Evolutionary conservation across 2,888 invertebrate genomes (phyloP).

Genomic region (Terebella lapidaria): DNA sequence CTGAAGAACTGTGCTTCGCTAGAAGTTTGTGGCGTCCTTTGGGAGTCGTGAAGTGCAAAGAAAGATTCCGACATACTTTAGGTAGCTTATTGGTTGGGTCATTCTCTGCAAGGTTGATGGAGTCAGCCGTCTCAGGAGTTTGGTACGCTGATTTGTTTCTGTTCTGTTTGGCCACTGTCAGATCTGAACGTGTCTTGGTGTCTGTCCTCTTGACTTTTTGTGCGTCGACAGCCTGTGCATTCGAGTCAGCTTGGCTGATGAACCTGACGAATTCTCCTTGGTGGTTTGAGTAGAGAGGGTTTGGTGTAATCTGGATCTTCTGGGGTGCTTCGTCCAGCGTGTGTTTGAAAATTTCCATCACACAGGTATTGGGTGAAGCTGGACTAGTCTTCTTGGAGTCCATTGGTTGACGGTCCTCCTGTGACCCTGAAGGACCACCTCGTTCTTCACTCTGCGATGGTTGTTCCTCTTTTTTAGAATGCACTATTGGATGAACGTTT

Average conservation of each 20-base stretch:
- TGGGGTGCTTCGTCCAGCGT: background rate
- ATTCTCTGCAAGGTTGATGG: background rate
- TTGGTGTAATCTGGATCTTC: background rate
- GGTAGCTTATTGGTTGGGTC: background rate
- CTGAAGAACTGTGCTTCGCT: background rate
- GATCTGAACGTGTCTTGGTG: background rate
- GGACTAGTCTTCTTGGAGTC: background rate
- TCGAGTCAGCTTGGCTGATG: background rate
- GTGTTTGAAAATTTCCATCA: too few species aligned
- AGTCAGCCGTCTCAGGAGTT: background rate
- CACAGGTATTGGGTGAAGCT: too few species aligned
- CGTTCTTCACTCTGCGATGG: background rate
- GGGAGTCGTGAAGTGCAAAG: conserved; percentile 1
- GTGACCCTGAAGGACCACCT: background rate
- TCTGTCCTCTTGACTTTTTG: background rate
- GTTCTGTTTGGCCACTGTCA: background rate
- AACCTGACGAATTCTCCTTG: background rate
- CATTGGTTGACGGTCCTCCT: background rate
- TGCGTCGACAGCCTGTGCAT: background rate
- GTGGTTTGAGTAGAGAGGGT: background rate
- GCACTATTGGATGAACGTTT: conserved; percentile 16
- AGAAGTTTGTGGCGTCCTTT: conserved; percentile 3
- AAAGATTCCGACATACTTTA: background rate
- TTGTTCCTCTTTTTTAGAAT: background rate
- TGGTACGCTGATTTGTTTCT: background rate